These are phyloP conservation scores for Pantherophis vulpinus DNA, from an alignment of 2,797 vertebrate species.

Conservation along the genomic window DNA sequence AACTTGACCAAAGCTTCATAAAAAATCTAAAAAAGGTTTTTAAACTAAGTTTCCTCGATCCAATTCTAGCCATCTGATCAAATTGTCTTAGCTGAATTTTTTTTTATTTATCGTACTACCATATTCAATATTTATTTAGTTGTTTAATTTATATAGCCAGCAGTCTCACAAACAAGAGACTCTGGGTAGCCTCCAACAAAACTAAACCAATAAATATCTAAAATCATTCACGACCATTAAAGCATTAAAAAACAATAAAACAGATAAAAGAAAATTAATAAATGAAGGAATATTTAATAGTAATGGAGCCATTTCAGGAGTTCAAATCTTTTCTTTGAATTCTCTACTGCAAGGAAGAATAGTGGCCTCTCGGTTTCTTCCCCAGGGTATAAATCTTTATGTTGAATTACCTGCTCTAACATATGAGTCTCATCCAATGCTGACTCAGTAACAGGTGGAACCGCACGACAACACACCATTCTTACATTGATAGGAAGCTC, in stretches of 20 bases:
- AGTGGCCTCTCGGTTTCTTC: background rate
- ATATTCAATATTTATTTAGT: background rate
- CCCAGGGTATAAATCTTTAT: background rate
- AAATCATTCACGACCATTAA: background rate
- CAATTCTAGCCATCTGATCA: background rate
- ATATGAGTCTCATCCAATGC: conserved; percentile 69
- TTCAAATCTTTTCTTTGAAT: background rate
- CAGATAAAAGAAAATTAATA: background rate
- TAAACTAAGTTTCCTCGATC: background rate
- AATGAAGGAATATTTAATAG: background rate
- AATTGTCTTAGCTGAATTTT: background rate
- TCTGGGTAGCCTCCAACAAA: background rate
- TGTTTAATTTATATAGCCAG: background rate
- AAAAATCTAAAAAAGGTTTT: background rate
- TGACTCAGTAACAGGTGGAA: conserved; percentile 62
- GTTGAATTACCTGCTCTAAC: conserved; percentile 76
- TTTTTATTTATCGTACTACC: background rate
- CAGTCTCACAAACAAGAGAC: background rate
- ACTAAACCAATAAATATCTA: background rate
- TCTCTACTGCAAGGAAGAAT: background rate
- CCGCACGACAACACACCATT: conserved; percentile 89
- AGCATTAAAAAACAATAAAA: background rate
- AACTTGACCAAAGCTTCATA: background rate
- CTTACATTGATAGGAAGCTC: conserved; percentile 87
- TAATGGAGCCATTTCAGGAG: background rate